Conservation (phyloP, 2,113 vertebrate genomes). For the Orthochromis malagaraziensis region DNA sequence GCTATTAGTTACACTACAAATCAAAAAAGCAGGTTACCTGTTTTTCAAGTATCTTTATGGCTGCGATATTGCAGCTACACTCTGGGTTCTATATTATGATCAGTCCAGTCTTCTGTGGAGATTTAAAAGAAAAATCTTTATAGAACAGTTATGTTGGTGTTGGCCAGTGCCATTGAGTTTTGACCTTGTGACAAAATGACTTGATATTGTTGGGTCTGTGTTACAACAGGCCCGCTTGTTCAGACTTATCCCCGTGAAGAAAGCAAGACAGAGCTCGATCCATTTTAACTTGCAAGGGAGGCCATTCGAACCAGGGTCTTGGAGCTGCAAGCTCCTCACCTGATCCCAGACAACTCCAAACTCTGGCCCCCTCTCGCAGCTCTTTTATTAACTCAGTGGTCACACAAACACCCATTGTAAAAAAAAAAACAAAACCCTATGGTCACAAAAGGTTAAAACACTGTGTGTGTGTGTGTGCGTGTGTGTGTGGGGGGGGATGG, state of each 20-base stretch:
- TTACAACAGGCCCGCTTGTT: not conserved
- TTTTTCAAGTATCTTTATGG: not conserved
- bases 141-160: not conserved
- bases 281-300: not conserved
- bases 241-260: not conserved
- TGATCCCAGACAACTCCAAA: not conserved
- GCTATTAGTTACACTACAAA: not conserved
- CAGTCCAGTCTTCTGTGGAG: rapidly evolving
- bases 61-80: not conserved
- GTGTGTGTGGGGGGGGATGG: rapidly evolving
- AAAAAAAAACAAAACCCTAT: too few species aligned
- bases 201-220: not conserved
- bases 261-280: not conserved
- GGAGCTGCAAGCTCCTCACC: not conserved
- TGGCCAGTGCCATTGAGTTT: not conserved
- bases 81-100: not conserved
- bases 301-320: not conserved
- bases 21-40: not conserved
- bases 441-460: too few species aligned
- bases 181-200: not conserved
- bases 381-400: too few species aligned
- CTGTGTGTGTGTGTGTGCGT: not conserved
- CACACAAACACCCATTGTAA: too few species aligned
- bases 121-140: not conserved
- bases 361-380: too few species aligned